Percentiles rank a stretch among this genome's conserved stretches.
Conservation (phyloP, 2,797 vertebrate genomes). For the Anas flavirostris region DNA sequence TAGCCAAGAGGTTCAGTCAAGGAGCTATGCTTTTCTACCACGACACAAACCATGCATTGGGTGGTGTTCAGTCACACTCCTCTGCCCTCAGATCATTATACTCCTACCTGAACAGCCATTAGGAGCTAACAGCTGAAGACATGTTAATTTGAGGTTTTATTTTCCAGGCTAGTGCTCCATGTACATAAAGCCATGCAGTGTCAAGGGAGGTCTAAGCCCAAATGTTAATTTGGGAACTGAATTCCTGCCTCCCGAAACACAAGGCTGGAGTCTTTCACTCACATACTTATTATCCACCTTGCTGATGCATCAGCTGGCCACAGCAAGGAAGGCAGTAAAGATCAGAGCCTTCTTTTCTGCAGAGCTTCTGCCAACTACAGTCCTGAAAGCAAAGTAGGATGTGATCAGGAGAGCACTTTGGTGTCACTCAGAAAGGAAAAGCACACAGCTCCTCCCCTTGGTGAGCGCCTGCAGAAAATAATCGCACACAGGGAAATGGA, state of each 20-base stretch:
- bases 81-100: not conserved
- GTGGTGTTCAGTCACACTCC: too few relatives aligned
- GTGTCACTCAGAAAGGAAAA: not conserved
- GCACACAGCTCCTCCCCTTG: not conserved
- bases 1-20: not conserved
- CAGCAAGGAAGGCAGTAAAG: not conserved
- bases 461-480: not conserved
- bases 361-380: not conserved
- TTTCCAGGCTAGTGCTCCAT: not conserved
- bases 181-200: not conserved
- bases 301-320: not conserved
- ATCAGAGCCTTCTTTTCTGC: not conserved
- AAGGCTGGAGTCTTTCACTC: not conserved
- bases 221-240: not conserved
- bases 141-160: not conserved
- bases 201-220: not conserved
- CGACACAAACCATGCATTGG: too few relatives aligned
- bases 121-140: not conserved
- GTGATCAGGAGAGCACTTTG: not conserved
- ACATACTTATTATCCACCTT: not conserved
- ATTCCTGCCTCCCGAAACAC: not conserved
- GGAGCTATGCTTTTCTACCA: too few relatives aligned
- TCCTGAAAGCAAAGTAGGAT: not conserved
- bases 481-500: not conserved
- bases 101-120: not conserved